Base-by-base conservation (phyloP, 2,888 invertebrate genomes). In the Sarcophaga variegata region DNA sequence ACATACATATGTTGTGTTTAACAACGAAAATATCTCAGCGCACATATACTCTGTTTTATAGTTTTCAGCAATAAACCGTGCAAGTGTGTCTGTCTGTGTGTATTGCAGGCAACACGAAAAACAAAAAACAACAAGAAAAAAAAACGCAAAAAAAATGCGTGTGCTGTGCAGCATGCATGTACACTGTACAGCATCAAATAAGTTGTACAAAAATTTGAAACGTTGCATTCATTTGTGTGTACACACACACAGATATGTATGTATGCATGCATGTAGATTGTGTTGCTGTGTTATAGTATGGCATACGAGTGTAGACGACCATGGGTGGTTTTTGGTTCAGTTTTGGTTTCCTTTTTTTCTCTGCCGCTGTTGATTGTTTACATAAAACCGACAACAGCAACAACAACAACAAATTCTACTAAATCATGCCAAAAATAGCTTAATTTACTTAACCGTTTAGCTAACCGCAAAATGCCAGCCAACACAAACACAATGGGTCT, bases 281-380 rank as follows among this genome's bases (percentile, higher is more conserved):
- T 8, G 37, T 37, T 37, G 70, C 27, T 59, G 67, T 63, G 77
- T 80, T 66, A 49, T 37, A 5, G 17, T 64, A 37, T 70, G 47
- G 54, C 74, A 66, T 54, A 37, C 37, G 8, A 37, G 37, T 37
- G 37, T 37, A 81, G 67, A 72, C 71, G 67, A 72, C 71, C 81
- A 70, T 83, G 81, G 78, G 87, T 75, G 84, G 78, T 84, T 83
- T 87, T 78, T 81, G 62, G 87, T 87, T 81, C 62, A 79, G 64
- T 60, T 37, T 37, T 37, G 8, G 37, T 37, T 37, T 37, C 37
- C 37, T 37, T 37, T 37, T 37, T 37, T 37, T 10, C 10, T 1
- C 37, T 37, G 37, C 37, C 10, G 37, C 10, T 37, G 37, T 37
- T 37, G 37, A 37, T 37, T 77, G 62, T 49, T 67, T 67, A 60